Conservation (phyloP, 2,113 vertebrate genomes). For the Helogale parvula region DNA sequence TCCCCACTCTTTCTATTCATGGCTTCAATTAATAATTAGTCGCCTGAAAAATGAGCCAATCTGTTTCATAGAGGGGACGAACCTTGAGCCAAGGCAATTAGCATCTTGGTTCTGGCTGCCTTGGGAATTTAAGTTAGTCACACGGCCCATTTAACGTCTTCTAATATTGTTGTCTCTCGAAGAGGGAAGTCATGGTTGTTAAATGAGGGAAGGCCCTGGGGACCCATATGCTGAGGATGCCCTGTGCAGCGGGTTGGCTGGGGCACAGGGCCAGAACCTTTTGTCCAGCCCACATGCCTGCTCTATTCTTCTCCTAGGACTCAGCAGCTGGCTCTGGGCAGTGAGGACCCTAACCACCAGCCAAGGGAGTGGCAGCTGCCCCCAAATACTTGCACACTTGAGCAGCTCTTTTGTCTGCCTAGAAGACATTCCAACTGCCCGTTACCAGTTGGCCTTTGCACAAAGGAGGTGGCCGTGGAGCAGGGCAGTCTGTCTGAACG, state of each 20-base stretch:
- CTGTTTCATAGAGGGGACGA: conserved; percentile 86
- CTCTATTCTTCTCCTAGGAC: conserved; percentile 85
- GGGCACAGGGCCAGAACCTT: conserved; percentile 84
- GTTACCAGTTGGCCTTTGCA: conserved; percentile 83
- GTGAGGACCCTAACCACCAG: conserved; percentile 86
- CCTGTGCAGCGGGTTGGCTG: conserved; percentile 70
- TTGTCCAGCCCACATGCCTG: conserved; percentile 84
- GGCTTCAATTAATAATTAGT: conserved; percentile 92
- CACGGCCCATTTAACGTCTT: conserved; percentile 80
- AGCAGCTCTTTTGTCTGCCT: conserved; percentile 87
- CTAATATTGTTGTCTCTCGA: conserved; percentile 81
- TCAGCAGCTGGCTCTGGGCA: conserved; percentile 83
- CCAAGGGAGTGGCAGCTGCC: conserved; percentile 85
- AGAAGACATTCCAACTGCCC: conserved; percentile 89
- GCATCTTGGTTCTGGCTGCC: conserved; percentile 80
- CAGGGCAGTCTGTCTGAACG: conserved; percentile 81
- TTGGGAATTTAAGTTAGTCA: conserved; percentile 86
- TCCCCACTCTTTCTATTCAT: conserved; percentile 88
- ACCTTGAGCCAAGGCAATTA: conserved; percentile 87
- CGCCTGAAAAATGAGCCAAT: conserved; percentile 90
- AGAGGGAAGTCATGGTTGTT: conserved; percentile 84
- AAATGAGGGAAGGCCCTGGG: conserved; percentile 81
- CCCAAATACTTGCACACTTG: conserved; percentile 88
- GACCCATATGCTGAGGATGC: conserved; percentile 86
- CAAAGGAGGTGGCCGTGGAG: conserved; percentile 68